A percentile compares a stretch with the other conserved stretches of the same genome.
Conservation (phyloP, 2,888 invertebrate genomes). For the Rotaria macrura region DNA sequence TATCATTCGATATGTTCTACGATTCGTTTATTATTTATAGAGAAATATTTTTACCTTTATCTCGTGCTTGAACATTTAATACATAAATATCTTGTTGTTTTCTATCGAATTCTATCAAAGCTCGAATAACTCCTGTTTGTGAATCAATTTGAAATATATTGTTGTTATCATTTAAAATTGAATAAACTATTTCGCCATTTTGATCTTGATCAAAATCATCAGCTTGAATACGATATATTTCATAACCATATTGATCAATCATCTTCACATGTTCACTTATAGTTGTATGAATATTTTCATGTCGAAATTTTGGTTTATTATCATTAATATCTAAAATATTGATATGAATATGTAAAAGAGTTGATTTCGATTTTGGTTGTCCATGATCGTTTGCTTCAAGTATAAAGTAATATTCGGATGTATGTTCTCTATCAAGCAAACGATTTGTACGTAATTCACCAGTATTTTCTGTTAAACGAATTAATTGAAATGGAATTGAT, state of each 20-base stretch:
- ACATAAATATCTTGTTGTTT: background rate
- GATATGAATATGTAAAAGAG: background rate
- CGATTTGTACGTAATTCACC: background rate
- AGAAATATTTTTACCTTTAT: background rate
- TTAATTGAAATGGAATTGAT: background rate
- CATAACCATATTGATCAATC: background rate
- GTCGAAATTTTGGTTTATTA: background rate
- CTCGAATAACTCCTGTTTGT: conserved; percentile 16
- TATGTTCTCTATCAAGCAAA: background rate
- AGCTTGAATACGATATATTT: background rate
- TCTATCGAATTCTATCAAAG: background rate
- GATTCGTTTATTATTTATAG: too few species aligned
- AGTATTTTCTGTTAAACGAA: conserved; percentile 7
- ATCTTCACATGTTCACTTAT: background rate
- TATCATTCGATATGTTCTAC: too few species aligned
- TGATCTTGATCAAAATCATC: background rate
- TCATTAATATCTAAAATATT: background rate
- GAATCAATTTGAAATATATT: background rate
- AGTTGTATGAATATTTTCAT: background rate
- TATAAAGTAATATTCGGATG: background rate
- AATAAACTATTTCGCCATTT: conserved; percentile 4
- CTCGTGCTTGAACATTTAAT: background rate
- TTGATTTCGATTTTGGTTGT: background rate
- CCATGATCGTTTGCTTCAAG: background rate
- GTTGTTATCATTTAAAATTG: background rate